Evolutionary conservation across 2,888 invertebrate species (phyloP), one percentile per base, ranked within the genome.

Genomic region (Dendrolimus pini): DNA sequence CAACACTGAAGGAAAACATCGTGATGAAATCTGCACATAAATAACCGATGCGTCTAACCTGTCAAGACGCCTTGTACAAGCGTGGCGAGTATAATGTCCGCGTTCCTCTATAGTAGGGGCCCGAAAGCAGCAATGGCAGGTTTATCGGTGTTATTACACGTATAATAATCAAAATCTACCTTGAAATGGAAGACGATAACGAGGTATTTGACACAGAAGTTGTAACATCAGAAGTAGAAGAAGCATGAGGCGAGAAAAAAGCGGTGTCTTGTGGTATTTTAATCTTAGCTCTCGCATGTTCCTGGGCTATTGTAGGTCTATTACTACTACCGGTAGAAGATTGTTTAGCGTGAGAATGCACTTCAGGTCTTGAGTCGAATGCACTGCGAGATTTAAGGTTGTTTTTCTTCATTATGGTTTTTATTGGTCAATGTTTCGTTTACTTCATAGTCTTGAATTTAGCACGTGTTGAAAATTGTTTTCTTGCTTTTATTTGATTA

Each of bases 121-220:
- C 6, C 6, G 6, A 30, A 30, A 0, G 0, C 6, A 30, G 30
- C 30, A 6, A 3, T 30, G 30, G 30, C 6, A 30, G 6, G 30
- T 30, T 30, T 30, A 30, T 30, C 0, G 6, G 6, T 30, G 30
- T 30, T 30, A 6, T 30, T 30, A 30, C 6, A 6, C 6, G 6
- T 30, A 30, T 30, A 30, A 53, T 42, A 12, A 54, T 41, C 1
- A n/a, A 7, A 18, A 10, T 54, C 58, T 59, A 77, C 77, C 70
- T 70, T 12, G 62, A 59, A 0, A 77, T 68, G 0, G 78, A 75
- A 0, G 70, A 68, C 1, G 67, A 55, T 0, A 77, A 7, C 0
- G 72, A 75, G 0, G 59, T 56, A 9, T 61, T 59, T 0, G 72
- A 72, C 0, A 65, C 1, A 7, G 65, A 64, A 0, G 65, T 63